A percentile compares a stretch with the other conserved stretches of the same genome.
Evolutionary conservation across 2,888 invertebrate genomes (phyloP).

Genomic region (Hypercompe scribonia): DNA sequence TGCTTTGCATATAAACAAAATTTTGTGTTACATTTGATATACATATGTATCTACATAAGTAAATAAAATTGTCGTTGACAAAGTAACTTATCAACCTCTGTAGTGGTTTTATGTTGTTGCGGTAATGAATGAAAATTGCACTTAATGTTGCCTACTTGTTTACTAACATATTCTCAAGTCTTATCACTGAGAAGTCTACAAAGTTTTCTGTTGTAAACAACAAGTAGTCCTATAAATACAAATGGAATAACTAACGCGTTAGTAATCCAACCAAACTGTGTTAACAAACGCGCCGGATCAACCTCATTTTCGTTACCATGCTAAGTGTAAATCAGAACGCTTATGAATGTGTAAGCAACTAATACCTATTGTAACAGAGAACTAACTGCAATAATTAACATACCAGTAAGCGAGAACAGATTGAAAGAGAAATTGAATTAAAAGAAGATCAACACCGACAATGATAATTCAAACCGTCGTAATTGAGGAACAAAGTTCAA

Average conservation of each 20-base stretch:
- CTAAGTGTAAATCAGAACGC: neutral
- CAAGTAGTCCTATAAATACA: neutral
- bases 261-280: neutral
- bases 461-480: neutral
- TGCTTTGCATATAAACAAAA: neutral
- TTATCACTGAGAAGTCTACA: neutral
- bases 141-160: too few relatives aligned
- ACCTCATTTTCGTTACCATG: neutral
- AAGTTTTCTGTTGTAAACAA: neutral
- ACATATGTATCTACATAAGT: too few relatives aligned
- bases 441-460: neutral
- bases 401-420: neutral
- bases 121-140: neutral
- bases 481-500: neutral
- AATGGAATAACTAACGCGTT: neutral
- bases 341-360: neutral
- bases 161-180: neutral
- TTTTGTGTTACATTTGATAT: too few relatives aligned
- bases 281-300: neutral
- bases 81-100: neutral
- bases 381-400: too few relatives aligned
- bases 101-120: accelerated
- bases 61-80: neutral
- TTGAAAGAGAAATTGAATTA: neutral
- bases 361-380: neutral